These are phyloP conservation scores for Larimichthys polyactis DNA, from an alignment of 2,113 vertebrate genomes.

Conservation along the genomic window DNA sequence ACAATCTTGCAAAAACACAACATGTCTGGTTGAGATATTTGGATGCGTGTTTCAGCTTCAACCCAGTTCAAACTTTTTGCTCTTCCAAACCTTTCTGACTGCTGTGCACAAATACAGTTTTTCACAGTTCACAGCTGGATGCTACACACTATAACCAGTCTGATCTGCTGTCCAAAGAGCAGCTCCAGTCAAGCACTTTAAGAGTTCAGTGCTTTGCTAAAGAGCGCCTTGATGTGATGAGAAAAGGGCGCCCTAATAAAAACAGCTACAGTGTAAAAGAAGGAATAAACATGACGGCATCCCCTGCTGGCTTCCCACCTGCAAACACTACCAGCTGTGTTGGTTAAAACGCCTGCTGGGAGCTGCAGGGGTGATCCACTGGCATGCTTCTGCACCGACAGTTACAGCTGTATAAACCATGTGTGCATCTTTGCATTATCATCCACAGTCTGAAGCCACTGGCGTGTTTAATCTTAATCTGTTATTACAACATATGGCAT, in stretches of 20 bases:
- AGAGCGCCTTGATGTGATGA: neutral
- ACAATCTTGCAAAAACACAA: neutral
- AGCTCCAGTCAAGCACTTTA: constrained; percentile 2
- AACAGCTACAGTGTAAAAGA: neutral
- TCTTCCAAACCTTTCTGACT: neutral
- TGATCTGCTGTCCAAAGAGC: neutral
- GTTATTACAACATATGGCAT: neutral
- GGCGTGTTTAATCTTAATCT: neutral
- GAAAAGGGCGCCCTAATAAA: neutral
- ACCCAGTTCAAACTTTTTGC: neutral
- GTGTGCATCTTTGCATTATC: neutral
- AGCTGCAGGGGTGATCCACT: constrained; percentile 31
- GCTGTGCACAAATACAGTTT: neutral
- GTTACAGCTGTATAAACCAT: constrained; percentile 1
- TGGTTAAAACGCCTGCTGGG: constrained; percentile 27
- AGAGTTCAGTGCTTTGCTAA: constrained; percentile 19
- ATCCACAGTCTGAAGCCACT: neutral
- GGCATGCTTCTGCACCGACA: neutral
- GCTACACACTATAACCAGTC: neutral
- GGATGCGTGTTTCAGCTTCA: neutral
- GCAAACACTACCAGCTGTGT: constrained; percentile 38
- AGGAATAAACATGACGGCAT: neutral
- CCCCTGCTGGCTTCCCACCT: constrained; percentile 40
- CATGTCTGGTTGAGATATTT: neutral
- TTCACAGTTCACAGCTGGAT: constrained; percentile 4